Evolutionary conservation across 2,888 invertebrate species (phyloP).

Genomic region (Agrotis puta): DNA sequence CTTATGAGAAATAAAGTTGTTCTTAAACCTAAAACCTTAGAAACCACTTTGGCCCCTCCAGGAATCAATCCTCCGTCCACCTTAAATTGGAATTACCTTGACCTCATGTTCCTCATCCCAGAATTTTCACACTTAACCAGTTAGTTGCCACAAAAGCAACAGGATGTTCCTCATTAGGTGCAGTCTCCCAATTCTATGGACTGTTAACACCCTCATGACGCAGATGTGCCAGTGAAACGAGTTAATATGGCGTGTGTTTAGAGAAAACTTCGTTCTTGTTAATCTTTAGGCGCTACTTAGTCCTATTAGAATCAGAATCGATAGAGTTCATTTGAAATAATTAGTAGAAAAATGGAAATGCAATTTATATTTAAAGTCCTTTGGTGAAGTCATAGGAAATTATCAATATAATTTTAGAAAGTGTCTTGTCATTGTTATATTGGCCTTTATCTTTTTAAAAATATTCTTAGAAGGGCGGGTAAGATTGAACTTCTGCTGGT

Average conservation of each 20-base stretch:
- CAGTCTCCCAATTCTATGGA: constrained; percentile 28
- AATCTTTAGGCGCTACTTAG: too few relatives aligned
- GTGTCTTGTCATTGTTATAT: too few relatives aligned
- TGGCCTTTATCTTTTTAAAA: too few relatives aligned
- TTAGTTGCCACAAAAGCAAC: constrained; percentile 9
- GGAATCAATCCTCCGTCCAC: too few relatives aligned
- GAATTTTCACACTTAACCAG: not conserved
- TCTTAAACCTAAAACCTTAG: too few relatives aligned
- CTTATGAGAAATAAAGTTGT: too few relatives aligned
- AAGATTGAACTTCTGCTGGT: not conserved
- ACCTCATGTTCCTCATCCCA: constrained; percentile 24
- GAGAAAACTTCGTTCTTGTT: not conserved
- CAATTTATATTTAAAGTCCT: too few relatives aligned
- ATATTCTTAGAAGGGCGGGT: too few relatives aligned
- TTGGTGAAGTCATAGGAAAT: too few relatives aligned
- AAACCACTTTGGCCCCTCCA: too few relatives aligned
- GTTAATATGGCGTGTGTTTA: not conserved
- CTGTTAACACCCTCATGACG: constrained; percentile 5
- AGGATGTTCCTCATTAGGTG: constrained; percentile 33
- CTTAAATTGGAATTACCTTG: not conserved
- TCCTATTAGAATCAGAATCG: not conserved
- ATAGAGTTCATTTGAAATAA: not conserved
- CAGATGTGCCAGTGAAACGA: constrained; percentile 46
- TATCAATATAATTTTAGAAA: too few relatives aligned
- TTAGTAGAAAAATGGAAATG: not conserved